These are phyloP conservation scores for Martes martes DNA, from an alignment of 2,113 vertebrate species.

Conservation along the genomic window DNA sequence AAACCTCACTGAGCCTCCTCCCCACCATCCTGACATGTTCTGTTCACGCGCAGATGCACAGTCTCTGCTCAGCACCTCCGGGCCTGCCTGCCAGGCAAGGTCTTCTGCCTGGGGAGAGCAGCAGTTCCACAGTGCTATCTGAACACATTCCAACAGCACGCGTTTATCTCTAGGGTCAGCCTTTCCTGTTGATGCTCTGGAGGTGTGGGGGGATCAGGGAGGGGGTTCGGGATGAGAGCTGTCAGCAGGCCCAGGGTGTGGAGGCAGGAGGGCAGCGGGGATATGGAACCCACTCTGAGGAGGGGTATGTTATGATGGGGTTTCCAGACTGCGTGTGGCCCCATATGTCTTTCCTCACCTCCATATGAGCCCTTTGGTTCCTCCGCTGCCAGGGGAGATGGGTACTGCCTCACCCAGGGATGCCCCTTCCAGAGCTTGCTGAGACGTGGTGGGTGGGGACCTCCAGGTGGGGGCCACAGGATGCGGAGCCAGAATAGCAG, in stretches of 20 bases:
- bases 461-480: neutral
- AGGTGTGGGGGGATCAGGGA: neutral
- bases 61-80: neutral
- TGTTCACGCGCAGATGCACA: neutral
- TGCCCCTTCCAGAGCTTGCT: neutral
- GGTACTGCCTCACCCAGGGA: neutral
- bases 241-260: neutral
- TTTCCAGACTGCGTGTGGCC: conserved; percentile 20
- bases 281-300: neutral
- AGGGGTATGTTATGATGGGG: neutral
- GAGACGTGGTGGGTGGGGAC: neutral
- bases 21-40: neutral
- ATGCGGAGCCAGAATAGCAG: neutral
- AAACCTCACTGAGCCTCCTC: neutral
- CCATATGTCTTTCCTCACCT: neutral
- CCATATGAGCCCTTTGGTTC: neutral
- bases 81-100: neutral
- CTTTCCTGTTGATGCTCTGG: conserved; percentile 58
- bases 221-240: neutral
- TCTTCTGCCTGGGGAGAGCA: conserved; percentile 25
- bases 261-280: neutral
- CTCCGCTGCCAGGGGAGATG: neutral
- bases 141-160: conserved; percentile 59
- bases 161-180: conserved; percentile 67
- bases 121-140: neutral